Conservation (phyloP, 2,113 vertebrate genomes). For the Neodon shergylaensis region DNA sequence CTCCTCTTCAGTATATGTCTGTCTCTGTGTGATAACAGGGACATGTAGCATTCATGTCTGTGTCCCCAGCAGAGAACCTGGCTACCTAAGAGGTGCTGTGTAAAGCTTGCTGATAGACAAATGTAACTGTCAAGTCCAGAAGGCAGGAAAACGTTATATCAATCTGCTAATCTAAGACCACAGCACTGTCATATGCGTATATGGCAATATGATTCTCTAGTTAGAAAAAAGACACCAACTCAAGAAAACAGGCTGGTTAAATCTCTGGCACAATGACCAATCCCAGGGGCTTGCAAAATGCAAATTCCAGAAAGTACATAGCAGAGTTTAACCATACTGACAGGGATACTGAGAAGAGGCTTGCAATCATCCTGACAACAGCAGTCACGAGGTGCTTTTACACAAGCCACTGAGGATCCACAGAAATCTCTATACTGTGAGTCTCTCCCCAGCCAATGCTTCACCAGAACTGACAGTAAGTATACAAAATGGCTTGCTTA, state of each 20-base stretch:
- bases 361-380: background rate
- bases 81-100: background rate
- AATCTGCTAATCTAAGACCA: constrained; percentile 1
- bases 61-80: background rate
- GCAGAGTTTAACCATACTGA: background rate
- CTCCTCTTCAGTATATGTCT: background rate
- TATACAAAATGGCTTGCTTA: background rate
- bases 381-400: background rate
- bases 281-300: background rate
- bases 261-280: background rate
- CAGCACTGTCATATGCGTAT: background rate
- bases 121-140: constrained; percentile 22
- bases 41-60: background rate
- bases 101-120: background rate
- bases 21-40: background rate
- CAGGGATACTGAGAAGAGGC: background rate
- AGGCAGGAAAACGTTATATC: background rate
- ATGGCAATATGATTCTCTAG: background rate
- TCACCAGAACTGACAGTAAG: background rate
- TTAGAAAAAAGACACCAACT: background rate
- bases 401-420: background rate
- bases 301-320: background rate
- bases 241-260: background rate
- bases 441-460: background rate
- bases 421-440: background rate